These are phyloP conservation scores for Lateolabrax maculatus DNA, from an alignment of 2,797 vertebrate species.

Conservation along the genomic window DNA sequence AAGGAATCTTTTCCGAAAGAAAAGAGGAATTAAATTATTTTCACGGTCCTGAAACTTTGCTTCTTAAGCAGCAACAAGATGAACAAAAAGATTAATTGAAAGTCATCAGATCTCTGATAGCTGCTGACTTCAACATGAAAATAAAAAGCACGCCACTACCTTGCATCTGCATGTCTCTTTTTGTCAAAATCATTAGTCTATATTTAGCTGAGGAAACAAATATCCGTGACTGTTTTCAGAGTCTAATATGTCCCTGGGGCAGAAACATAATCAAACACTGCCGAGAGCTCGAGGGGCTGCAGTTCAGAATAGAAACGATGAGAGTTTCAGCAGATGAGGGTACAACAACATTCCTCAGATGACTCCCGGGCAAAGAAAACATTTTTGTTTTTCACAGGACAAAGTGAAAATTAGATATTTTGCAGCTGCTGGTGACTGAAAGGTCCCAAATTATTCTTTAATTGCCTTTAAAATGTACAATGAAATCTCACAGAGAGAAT, in stretches of 20 bases:
- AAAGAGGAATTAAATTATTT: no score
- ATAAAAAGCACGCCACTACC: background rate
- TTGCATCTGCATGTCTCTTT: background rate
- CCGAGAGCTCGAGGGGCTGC: slow-evolving; percentile 14
- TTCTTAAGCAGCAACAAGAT: background rate
- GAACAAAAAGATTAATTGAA: background rate
- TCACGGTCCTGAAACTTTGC: background rate
- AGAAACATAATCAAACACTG: slow-evolving; percentile 57
- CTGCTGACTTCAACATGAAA: background rate
- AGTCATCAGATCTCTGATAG: background rate
- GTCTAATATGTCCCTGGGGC: slow-evolving; percentile 40
- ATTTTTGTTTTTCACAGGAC: slow-evolving; percentile 17
- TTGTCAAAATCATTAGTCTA: slow-evolving; percentile 28
- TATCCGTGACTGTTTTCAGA: slow-evolving; percentile 16
- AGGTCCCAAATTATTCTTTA: background rate
- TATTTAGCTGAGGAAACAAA: slow-evolving; percentile 53
- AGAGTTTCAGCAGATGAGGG: slow-evolving; percentile 32
- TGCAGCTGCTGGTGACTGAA: slow-evolving; percentile 27
- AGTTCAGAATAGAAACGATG: slow-evolving; percentile 18
- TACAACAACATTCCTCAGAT: slow-evolving; percentile 57
- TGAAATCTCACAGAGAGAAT: background rate
- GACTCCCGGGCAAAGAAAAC: slow-evolving; percentile 38
- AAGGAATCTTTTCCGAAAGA: background rate
- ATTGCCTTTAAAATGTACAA: background rate
- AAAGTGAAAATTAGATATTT: slow-evolving; percentile 20